phyloP scores from a whole-genome alignment of 1,140 invertebrate genomes.

The Drosophila simulans region DNA sequence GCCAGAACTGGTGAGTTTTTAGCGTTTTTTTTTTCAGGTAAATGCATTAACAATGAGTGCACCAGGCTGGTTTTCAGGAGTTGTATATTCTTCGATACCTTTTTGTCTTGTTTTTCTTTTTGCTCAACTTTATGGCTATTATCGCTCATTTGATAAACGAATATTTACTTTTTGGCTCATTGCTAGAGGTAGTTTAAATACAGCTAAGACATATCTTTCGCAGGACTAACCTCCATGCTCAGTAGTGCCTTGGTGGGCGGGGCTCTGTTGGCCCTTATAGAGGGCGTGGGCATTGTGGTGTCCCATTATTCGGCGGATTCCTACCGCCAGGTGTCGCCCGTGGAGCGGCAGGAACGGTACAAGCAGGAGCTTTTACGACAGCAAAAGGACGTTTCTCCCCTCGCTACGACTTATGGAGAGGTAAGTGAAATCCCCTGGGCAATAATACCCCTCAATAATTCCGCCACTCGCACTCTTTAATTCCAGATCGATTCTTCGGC shows the following conservation, averaged over 20 bases:
- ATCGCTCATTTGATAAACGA: too few species aligned
- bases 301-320: conserved; percentile 55
- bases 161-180: background rate
- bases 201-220: too few species aligned
- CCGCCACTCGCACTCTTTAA: background rate
- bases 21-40: too few species aligned
- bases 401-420: background rate
- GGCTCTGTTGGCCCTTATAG: conserved; percentile 59
- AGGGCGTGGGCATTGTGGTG: conserved; percentile 55
- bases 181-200: too few species aligned
- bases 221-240: conserved; percentile 54
- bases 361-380: conserved; percentile 25
- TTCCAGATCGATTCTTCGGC: conserved; percentile 54
- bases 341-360: conserved; percentile 45
- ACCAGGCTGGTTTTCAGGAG: too few species aligned
- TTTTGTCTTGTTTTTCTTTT: background rate
- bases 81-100: too few species aligned
- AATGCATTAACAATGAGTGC: too few species aligned
- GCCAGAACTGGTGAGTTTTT: conserved; percentile 51
- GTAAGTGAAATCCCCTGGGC: background rate
- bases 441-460: background rate
- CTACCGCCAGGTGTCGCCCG: conserved; percentile 54
- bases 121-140: too few species aligned
- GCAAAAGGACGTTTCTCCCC: background rate
- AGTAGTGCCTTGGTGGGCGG: conserved; percentile 67